Conservation (phyloP, 2,888 invertebrate species). For the Hypolimnas misippus region DNA sequence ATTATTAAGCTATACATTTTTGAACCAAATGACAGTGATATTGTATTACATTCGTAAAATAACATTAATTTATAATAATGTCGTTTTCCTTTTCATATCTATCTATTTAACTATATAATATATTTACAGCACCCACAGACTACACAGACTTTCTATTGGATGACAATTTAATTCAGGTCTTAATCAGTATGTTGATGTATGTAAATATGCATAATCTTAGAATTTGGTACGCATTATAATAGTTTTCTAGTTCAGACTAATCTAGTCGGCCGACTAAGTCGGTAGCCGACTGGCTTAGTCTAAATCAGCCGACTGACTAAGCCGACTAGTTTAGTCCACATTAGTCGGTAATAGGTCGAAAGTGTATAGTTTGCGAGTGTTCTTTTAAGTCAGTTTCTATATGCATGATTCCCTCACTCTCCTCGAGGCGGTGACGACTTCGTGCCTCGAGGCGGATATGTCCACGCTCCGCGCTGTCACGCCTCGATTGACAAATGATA, state of each 20-base stretch:
- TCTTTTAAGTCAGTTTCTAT: conserved; percentile 73
- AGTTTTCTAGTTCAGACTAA: too few species aligned
- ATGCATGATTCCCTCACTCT: conserved; percentile 95
- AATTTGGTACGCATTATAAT: too few species aligned
- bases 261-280: too few species aligned
- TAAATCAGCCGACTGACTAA: not conserved
- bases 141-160: too few species aligned
- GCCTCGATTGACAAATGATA: conserved; percentile 87
- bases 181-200: too few species aligned
- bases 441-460: conserved; percentile 87
- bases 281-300: too few species aligned
- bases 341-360: not conserved
- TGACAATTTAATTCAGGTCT: too few species aligned
- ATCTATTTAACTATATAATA: not conserved
- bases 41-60: not conserved
- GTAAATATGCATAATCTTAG: too few species aligned
- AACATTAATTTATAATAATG: conserved; percentile 14
- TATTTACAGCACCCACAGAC: not conserved
- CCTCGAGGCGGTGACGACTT: conserved; percentile 91
- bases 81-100: conserved; percentile 10
- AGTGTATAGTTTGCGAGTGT: not conserved
- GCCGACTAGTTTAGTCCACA: not conserved
- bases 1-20: too few species aligned
- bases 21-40: not conserved
- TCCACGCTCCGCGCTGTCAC: conserved; percentile 81